phyloP scores from a whole-genome alignment of 1,140 invertebrate genomes.

The Zaprionus kolodkinae region DNA sequence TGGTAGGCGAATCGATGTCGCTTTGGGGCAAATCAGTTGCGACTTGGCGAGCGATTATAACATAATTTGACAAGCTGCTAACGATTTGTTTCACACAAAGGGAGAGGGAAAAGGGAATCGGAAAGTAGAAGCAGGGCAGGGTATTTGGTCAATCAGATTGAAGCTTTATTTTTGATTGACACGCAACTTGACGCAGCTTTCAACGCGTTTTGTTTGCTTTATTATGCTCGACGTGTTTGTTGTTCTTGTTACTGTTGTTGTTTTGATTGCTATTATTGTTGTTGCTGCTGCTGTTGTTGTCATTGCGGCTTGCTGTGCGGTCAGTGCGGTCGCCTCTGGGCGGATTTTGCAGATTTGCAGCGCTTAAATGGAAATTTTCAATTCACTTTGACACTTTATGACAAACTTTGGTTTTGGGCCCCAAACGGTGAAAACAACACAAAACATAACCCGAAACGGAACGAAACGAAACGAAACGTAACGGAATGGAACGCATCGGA shows the following conservation, averaged over 20 bases:
- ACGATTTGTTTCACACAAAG: constrained; percentile 1
- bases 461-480: constrained; percentile 9
- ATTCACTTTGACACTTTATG: constrained; percentile 81
- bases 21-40: background rate
- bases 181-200: constrained; percentile 46
- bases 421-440: background rate
- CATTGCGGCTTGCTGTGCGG: constrained; percentile 65
- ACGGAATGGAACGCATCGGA: constrained; percentile 14
- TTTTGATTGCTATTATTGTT: constrained; percentile 17
- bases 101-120: background rate
- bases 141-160: constrained; percentile 37
- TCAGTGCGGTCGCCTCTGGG: constrained; percentile 45
- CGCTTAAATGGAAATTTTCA: constrained; percentile 79
- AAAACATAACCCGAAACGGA: constrained; percentile 18
- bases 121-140: background rate
- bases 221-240: constrained; percentile 11
- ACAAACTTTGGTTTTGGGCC: constrained; percentile 72
- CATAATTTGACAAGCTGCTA: constrained; percentile 9
- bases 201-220: constrained; percentile 20
- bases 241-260: constrained; percentile 28
- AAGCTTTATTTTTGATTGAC: constrained; percentile 48
- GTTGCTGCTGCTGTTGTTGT: constrained; percentile 22
- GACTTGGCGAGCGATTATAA: constrained; percentile 1
- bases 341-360: constrained; percentile 65
- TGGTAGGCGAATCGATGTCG: background rate